These are phyloP conservation scores for Ernsta delagoae DNA, from an alignment of 2,888 invertebrate genomes.

Conservation along the genomic window DNA sequence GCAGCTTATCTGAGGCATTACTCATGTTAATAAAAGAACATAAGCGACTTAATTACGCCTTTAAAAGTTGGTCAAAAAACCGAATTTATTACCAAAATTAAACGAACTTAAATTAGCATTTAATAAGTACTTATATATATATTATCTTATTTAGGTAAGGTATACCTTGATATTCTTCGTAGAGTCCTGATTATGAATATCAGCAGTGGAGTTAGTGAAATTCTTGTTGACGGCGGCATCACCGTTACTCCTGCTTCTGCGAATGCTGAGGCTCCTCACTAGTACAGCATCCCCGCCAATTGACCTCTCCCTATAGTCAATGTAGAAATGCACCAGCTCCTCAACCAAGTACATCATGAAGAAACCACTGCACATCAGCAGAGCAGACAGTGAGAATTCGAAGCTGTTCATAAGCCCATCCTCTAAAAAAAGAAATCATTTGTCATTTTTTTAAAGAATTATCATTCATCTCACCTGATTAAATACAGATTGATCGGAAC, in stretches of 20 bases:
- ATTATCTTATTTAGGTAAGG: no score
- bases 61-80: no score
- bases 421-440: slow-evolving; percentile 49
- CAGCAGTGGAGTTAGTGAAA: slow-evolving; percentile 68
- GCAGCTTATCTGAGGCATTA: no score
- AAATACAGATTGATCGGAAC: no score
- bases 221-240: neutral
- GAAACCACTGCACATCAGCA: slow-evolving; percentile 90
- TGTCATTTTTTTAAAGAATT: no score
- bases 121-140: no score
- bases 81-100: no score
- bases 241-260: slow-evolving; percentile 58
- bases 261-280: slow-evolving; percentile 74
- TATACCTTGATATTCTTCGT: slow-evolving; percentile 55
- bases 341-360: slow-evolving; percentile 92
- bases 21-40: no score
- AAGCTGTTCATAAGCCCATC: slow-evolving; percentile 74
- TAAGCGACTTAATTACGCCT: no score
- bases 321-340: slow-evolving; percentile 89
- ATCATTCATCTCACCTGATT: no score
- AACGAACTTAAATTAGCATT: no score
- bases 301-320: slow-evolving; percentile 80
- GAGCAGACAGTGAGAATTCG: slow-evolving; percentile 87
- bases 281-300: slow-evolving; percentile 61
- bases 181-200: slow-evolving; percentile 67